Conservation (phyloP, 2,888 invertebrate genomes). For the Stegophylla sp. region DNA sequence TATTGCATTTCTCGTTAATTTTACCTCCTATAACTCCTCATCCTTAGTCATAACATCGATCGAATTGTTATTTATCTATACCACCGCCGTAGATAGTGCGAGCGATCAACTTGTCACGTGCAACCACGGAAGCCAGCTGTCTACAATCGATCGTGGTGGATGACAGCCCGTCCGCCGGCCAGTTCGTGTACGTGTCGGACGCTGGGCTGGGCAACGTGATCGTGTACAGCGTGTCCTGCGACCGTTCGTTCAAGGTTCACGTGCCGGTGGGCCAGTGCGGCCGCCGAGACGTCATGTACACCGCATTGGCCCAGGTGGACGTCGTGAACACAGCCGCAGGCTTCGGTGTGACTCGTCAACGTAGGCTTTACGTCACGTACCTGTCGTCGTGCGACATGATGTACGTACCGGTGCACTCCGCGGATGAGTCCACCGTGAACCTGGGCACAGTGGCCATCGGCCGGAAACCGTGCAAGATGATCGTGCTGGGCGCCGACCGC, state of each 20-base stretch:
- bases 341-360: background rate
- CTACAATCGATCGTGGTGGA: slow-evolving; percentile 44
- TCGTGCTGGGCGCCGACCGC: slow-evolving; percentile 34
- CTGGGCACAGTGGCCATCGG: slow-evolving; percentile 29
- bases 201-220: slow-evolving; percentile 29
- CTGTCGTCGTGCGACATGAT: slow-evolving; percentile 35
- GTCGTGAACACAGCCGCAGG: slow-evolving; percentile 11
- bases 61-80: too few species aligned
- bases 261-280: slow-evolving; percentile 41
- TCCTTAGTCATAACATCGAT: too few species aligned
- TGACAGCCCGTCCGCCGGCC: slow-evolving; percentile 4
- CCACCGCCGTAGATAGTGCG: background rate
- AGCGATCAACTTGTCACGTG: slow-evolving; percentile 31
- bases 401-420: slow-evolving; percentile 30
- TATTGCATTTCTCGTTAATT: too few species aligned
- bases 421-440: background rate
- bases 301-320: background rate
- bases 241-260: slow-evolving; percentile 43
- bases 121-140: slow-evolving; percentile 16
- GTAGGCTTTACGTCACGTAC: slow-evolving; percentile 46
- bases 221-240: slow-evolving; percentile 34
- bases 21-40: too few species aligned
- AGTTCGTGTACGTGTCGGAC: slow-evolving; percentile 43
- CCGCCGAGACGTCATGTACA: slow-evolving; percentile 40
- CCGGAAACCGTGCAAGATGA: slow-evolving; percentile 45